These are phyloP conservation scores for Aphodius sticticus DNA, from an alignment of 2,888 invertebrate species.

Conservation along the genomic window DNA sequence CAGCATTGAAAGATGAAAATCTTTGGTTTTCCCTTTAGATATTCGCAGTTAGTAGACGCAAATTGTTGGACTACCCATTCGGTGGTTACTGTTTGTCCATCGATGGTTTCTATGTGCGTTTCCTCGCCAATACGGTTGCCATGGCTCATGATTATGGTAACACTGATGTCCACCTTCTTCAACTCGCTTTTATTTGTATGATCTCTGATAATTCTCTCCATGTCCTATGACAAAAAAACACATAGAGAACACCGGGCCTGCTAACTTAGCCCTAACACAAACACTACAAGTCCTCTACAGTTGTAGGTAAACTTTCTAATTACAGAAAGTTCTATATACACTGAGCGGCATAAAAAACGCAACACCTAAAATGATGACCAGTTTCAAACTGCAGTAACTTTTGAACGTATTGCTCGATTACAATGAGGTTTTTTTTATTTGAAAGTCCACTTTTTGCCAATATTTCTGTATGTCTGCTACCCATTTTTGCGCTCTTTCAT, in stretches of 20 bases:
- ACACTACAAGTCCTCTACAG: not conserved
- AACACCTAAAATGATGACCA: too few species aligned
- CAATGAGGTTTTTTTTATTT: too few species aligned
- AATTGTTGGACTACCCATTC: constrained; percentile 68
- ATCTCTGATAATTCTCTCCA: constrained; percentile 57
- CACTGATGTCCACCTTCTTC: constrained; percentile 66
- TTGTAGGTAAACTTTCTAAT: not conserved
- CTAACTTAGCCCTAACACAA: not conserved
- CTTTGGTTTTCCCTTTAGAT: constrained; percentile 70
- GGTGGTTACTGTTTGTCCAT: constrained; percentile 63
- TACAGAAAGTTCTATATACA: not conserved
- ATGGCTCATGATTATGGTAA: constrained; percentile 74
- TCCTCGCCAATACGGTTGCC: constrained; percentile 61
- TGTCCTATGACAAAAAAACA: constrained; percentile 48
- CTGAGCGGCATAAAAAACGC: too few species aligned
- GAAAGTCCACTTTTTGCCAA: too few species aligned
- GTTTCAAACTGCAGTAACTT: too few species aligned
- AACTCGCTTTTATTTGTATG: constrained; percentile 58
- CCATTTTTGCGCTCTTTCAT: too few species aligned
- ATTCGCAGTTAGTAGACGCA: constrained; percentile 63
- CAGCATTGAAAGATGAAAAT: constrained; percentile 79
- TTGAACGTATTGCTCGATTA: too few species aligned
- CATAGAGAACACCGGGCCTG: not conserved
- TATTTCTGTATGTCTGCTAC: too few species aligned
- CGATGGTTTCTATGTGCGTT: constrained; percentile 67